Base-by-base conservation (phyloP, 2,797 vertebrate species). In the Microhierax caerulescens region DNA sequence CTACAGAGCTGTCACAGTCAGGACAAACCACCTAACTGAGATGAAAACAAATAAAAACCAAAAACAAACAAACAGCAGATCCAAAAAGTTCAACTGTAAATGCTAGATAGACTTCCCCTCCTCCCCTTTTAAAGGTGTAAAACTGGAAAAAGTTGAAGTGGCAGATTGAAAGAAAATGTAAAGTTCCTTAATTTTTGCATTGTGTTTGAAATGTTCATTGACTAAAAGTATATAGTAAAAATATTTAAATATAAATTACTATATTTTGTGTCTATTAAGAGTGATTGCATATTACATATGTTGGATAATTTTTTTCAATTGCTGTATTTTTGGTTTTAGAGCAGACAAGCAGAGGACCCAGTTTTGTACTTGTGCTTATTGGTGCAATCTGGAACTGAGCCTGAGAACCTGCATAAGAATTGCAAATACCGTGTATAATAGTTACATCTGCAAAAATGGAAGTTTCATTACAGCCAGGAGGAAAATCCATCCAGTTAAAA, bases 1-100 rank as follows among this genome's bases (percentile, higher is more conserved):
- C 70, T 91, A 88, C 47, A 84, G 89, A 92, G 39, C 36, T 93
- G 64, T 94, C 95, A 97, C 78, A 70, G 54, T 95, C 92, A 97
- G 48, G 73, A 83, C 9, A 89, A 86, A 30, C 25, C 36, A 80
- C 37, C 41, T 70, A 88, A 92, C 10, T 59, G 50, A 94, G 75
- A 95, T 39, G 23, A 61, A 47, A 45, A 75, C 89, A 69, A 16
- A 41, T 16, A 16, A 41, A 41, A 41, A 41, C n/a, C n/a, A 41
- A 41, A 41, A 41, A 41, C 37, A 48, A 95, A 60, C 91, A 92
- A 85, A 7, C 11, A 70, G 67, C 64, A 88, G 30, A 89, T 87
- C 16, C 51, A 77, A 65, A 86, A 95, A 85, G 36, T 51, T 51
- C 47, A 88, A 61, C 30, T 61, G 45, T 43, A 92, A 90, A 79